Evolutionary conservation across 1,140 invertebrate species (phyloP), one percentile per base, ranked within the genome.

Genomic region (Drosophila truncata): DNA sequence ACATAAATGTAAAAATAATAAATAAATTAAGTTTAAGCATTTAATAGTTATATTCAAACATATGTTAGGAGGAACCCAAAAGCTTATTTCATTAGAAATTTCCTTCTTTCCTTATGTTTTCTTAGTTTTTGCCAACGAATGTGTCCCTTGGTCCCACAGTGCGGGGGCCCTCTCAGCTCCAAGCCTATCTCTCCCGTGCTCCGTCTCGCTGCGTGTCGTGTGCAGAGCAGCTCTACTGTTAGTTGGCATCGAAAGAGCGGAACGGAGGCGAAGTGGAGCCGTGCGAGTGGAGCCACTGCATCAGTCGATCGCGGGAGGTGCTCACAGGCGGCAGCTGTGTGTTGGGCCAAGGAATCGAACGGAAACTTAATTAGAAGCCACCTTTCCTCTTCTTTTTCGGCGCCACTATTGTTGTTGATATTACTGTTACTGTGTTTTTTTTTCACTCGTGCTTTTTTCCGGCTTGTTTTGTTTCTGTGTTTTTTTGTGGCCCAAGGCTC

Each of bases 241-340:
- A 64, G 44, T 69, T 50, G 49, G 35, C 23, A 42, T 25, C 62
- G 54, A 25, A 33, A 52, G 60, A 50, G 44, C 35, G 46, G 7
- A 54, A 55, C 52, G 33, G 20, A 55, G 29, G 29, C 35, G 35
- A 37, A 31, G 39, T 41, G 18, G 23, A 20, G 29, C 23, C 52
- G 20, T 16, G 20, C 33, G 33, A 25, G 20, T 3, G 52, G 18
- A 35, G 52, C 33, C 50, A 23, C 52, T 37, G 52, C 62, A 65
- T 65, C 62, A 65, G 62, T 65, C 62, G 62, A 65, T 61, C 57
- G 20, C 20, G 35, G n/a, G 27, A 33, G 55, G 62, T 65, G 62
- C 62, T 65, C 55, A 25, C 7, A 60, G 61, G 61, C 61, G 61
- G 35, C 52, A 63, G 61, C 52, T 59, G 31, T n/a, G 46, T 0